phyloP scores from a whole-genome alignment of 2,888 invertebrate genomes.

The Theretra japonica region DNA sequence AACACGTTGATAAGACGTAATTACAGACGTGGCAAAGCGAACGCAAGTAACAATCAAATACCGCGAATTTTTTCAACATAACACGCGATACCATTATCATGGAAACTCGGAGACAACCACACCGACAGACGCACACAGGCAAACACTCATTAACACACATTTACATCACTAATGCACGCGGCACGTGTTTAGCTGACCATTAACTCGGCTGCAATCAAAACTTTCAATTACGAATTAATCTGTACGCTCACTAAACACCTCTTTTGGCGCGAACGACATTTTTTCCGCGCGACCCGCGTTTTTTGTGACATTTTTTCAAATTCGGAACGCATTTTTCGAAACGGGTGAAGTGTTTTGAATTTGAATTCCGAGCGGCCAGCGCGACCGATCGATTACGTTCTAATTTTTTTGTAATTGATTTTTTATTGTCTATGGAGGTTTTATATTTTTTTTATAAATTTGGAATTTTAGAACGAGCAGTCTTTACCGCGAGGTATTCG shows the following conservation, averaged over 20 bases:
- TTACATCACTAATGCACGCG: constrained; percentile 73
- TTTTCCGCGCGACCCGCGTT: constrained; percentile 40
- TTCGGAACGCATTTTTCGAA: constrained; percentile 68
- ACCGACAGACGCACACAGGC: constrained; percentile 68
- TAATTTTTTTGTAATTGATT: constrained; percentile 45
- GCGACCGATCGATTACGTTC: constrained; percentile 69
- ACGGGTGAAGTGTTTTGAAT: constrained; percentile 72
- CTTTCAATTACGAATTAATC: constrained; percentile 63
- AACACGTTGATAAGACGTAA: constrained; percentile 36
- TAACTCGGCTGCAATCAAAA: constrained; percentile 60
- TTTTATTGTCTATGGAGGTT: constrained; percentile 52
- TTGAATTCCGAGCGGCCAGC: constrained; percentile 59
- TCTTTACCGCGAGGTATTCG: constrained; percentile 85
- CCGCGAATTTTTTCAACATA: constrained; percentile 50
- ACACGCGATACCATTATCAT: constrained; percentile 59
- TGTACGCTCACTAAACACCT: constrained; percentile 51
- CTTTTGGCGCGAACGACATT: constrained; percentile 58
- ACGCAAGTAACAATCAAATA: constrained; percentile 46
- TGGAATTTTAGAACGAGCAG: constrained; percentile 71
- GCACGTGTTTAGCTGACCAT: constrained; percentile 63
- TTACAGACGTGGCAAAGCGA: constrained; percentile 38
- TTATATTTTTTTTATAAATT: constrained; percentile 53
- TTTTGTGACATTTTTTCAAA: constrained; percentile 53
- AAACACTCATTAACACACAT: constrained; percentile 81
- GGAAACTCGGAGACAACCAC: constrained; percentile 61